A percentile compares a stretch with the other conserved stretches of the same genome.
phyloP scores from a whole-genome alignment of 1,140 invertebrate genomes.

The Spodoptera frugiperda region DNA sequence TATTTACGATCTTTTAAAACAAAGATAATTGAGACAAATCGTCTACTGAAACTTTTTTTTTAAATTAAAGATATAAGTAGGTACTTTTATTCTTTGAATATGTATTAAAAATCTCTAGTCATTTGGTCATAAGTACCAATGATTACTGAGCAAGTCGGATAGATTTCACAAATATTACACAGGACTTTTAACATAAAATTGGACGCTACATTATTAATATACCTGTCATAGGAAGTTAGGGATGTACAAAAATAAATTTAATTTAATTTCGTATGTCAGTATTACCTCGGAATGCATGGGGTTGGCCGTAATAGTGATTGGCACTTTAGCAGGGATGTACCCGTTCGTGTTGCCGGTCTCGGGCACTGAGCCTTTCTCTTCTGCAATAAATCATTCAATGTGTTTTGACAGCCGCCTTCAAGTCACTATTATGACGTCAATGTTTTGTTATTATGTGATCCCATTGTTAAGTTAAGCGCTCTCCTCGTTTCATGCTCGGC shows the following conservation, averaged over 20 bases:
- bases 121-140: too few relatives aligned
- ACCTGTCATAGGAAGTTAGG: too few relatives aligned
- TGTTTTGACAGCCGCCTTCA: conserved; percentile 34
- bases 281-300: conserved; percentile 81
- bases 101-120: too few relatives aligned
- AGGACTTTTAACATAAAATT: too few relatives aligned
- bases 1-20: neutral
- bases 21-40: neutral
- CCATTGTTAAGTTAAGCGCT: conserved; percentile 28
- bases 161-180: too few relatives aligned
- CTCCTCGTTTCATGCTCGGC: conserved; percentile 12
- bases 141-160: too few relatives aligned
- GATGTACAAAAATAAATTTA: neutral
- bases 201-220: too few relatives aligned
- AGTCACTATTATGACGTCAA: conserved; percentile 24
- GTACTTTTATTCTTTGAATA: too few relatives aligned
- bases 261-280: neutral
- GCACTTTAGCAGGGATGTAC: conserved; percentile 80
- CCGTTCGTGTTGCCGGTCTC: conserved; percentile 70
- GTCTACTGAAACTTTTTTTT: too few relatives aligned
- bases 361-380: conserved; percentile 74
- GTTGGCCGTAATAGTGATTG: conserved; percentile 82
- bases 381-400: conserved; percentile 60
- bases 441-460: conserved; percentile 30
- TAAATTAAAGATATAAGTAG: too few relatives aligned